Conservation (phyloP, 2,113 vertebrate genomes). For the Dicerorhinus sumatrensis region DNA sequence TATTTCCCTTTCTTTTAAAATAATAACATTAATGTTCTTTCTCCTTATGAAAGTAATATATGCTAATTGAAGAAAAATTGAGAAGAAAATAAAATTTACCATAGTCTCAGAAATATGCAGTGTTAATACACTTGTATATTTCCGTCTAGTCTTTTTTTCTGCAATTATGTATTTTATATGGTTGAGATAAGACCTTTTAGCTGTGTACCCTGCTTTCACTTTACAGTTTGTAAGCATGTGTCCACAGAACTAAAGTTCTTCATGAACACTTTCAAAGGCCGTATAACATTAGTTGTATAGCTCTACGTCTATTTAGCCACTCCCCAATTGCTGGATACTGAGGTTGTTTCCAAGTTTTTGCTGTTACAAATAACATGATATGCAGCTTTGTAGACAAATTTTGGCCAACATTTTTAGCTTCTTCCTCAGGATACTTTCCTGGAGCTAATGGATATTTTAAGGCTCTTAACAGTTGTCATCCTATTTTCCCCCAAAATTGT, state of each 20-base stretch:
- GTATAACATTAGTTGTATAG: background rate
- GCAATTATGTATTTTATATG: background rate
- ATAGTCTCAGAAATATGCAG: background rate
- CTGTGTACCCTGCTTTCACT: background rate
- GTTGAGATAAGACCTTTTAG: background rate
- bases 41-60: background rate
- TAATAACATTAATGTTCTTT: background rate
- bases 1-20: background rate
- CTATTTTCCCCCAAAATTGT: background rate
- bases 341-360: background rate
- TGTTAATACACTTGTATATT: background rate
- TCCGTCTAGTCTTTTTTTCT: background rate
- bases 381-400: background rate
- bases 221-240: background rate
- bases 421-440: background rate
- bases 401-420: background rate
- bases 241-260: background rate
- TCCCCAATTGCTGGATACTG: background rate
- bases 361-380: background rate
- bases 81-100: constrained; percentile 8
- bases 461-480: background rate
- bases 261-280: background rate
- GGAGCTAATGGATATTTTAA: background rate
- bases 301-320: background rate
- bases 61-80: background rate